Evolutionary conservation across 2,113 vertebrate species (phyloP).

Genomic region (Pogonocichla stellata): DNA sequence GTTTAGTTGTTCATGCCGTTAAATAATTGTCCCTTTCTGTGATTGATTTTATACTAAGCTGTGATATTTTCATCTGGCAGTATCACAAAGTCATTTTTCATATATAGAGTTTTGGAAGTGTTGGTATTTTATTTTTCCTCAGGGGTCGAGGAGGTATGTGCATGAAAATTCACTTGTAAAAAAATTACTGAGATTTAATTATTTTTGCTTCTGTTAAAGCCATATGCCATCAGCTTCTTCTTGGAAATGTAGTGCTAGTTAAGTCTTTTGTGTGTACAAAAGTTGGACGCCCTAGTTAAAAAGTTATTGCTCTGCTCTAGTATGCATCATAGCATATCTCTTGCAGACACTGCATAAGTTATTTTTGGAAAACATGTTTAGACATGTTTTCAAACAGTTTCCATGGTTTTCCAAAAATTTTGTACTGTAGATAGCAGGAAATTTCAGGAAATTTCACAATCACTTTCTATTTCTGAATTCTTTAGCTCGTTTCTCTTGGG

Average conservation of each 20-base stretch:
- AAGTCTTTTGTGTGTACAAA: neutral
- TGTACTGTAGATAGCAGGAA: neutral
- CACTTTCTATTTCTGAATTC: neutral
- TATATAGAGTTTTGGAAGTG: neutral
- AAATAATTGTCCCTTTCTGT: neutral
- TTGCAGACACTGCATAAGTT: neutral
- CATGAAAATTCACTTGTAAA: neutral
- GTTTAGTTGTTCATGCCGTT: neutral
- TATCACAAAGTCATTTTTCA: neutral
- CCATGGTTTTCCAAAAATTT: neutral
- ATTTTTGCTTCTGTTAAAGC: neutral
- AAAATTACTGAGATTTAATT: neutral
- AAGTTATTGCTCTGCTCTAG: neutral
- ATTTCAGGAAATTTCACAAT: neutral
- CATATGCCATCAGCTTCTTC: neutral
- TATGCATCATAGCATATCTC: neutral
- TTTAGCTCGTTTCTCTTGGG: neutral
- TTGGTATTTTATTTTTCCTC: neutral
- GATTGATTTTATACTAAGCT: neutral
- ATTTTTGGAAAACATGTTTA: neutral
- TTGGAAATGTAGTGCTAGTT: neutral
- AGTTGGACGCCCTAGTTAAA: neutral
- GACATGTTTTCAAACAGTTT: neutral
- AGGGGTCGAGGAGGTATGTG: accelerated
- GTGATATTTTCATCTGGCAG: neutral